These are phyloP conservation scores for Nymphalis c-album DNA, from an alignment of 2,888 invertebrate species.

Conservation along the genomic window DNA sequence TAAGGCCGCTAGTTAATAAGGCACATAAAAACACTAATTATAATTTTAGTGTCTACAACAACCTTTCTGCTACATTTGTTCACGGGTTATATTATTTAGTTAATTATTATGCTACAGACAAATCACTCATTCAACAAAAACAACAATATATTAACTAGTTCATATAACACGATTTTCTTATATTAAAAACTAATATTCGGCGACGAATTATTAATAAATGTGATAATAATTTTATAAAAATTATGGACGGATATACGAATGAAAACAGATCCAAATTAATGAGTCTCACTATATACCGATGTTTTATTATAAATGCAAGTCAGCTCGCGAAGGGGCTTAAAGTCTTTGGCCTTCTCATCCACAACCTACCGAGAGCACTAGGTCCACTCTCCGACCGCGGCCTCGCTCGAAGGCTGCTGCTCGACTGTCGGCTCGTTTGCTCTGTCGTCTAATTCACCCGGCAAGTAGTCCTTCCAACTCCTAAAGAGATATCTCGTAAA, in stretches of 20 bases:
- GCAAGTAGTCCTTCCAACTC: constrained; percentile 96
- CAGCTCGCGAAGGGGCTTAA: constrained; percentile 45
- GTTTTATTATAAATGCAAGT: constrained; percentile 63
- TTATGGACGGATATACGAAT: constrained; percentile 41
- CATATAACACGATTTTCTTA: neutral
- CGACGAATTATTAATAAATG: neutral
- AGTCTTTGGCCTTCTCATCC: constrained; percentile 21
- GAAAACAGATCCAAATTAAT: constrained; percentile 22
- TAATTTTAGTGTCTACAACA: constrained; percentile 4
- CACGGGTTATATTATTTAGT: neutral
- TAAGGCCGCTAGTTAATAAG: constrained; percentile 1
- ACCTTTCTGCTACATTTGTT: neutral
- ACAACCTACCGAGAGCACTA: constrained; percentile 11
- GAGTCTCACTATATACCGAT: constrained; percentile 56
- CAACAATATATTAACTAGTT: constrained; percentile 7
- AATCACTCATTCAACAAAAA: constrained; percentile 7
- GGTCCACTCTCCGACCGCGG: constrained; percentile 59
- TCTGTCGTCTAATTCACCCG: constrained; percentile 84
- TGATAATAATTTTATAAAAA: neutral
- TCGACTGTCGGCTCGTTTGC: constrained; percentile 36
- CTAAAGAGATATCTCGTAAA: constrained; percentile 95
- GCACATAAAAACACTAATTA: neutral
- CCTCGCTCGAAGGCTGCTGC: constrained; percentile 38
- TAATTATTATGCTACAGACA: neutral
- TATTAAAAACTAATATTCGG: neutral